phyloP scores from a whole-genome alignment of 1,140 invertebrate species.

The Diploscapter pachys region DNA sequence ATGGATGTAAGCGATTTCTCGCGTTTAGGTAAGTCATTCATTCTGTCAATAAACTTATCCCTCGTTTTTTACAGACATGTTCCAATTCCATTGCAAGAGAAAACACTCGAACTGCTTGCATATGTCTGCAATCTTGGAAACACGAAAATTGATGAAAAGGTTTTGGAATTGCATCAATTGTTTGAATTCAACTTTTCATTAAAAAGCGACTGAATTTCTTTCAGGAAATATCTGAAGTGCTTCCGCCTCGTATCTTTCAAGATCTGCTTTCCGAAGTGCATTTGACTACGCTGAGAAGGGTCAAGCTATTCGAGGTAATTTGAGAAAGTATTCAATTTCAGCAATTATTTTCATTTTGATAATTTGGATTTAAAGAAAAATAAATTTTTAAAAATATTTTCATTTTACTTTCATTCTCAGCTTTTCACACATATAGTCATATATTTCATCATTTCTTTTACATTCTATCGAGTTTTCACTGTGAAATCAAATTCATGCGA shows the following conservation, averaged over 20 bases:
- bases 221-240: slow-evolving; percentile 64
- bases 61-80: no score
- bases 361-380: no score
- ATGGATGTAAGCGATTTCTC: slow-evolving; percentile 92
- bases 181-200: not conserved
- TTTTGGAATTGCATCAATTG: not conserved
- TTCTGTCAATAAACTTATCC: not conserved
- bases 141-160: slow-evolving; percentile 69
- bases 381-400: no score
- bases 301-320: slow-evolving; percentile 59
- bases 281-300: slow-evolving; percentile 80
- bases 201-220: not conserved
- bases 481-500: no score
- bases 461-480: no score
- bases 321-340: no score
- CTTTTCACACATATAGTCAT: no score
- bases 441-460: no score
- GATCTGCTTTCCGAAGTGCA: slow-evolving; percentile 92
- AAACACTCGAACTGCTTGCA: slow-evolving; percentile 89
- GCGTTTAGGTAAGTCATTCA: slow-evolving; percentile 63
- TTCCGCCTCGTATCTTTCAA: slow-evolving; percentile 87
- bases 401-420: no score
- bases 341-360: no score
- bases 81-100: slow-evolving; percentile 73
- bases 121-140: slow-evolving; percentile 89